Percentiles rank a stretch among this genome's conserved stretches.
Conservation (phyloP, 2,113 vertebrate species). For the Engraulis encrasicolus region DNA sequence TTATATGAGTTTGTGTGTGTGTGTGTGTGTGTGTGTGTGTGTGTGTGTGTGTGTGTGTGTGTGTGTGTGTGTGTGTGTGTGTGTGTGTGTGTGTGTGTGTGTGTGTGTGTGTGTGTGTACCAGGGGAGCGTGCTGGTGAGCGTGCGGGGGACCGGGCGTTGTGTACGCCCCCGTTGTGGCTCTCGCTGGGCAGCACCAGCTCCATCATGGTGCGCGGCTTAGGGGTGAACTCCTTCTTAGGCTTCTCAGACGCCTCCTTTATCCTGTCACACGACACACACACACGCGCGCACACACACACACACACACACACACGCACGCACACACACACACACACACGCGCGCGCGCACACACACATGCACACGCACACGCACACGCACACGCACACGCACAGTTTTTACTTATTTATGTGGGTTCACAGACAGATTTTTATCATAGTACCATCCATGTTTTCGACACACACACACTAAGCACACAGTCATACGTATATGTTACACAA, state of each 20-base stretch:
- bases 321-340: not conserved
- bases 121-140: conserved; percentile 73
- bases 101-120: conserved; percentile 51
- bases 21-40: not conserved
- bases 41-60: not conserved
- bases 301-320: conserved; percentile 51
- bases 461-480: too few species aligned
- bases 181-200: conserved; percentile 81
- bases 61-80: not conserved
- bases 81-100: conserved; percentile 9
- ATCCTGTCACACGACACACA: conserved; percentile 83
- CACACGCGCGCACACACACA: conserved; percentile 47
- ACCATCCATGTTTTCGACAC: too few species aligned
- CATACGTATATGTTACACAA: too few species aligned
- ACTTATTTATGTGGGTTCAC: too few species aligned
- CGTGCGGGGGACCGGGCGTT: conserved; percentile 82
- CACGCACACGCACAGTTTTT: too few species aligned
- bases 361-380: too few species aligned
- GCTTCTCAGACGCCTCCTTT: conserved; percentile 88
- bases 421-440: too few species aligned
- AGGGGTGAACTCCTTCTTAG: conserved; percentile 87
- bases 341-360: not conserved
- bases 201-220: conserved; percentile 93
- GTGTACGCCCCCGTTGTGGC: conserved; percentile 90
- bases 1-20: conserved; percentile 42